Evolutionary conservation across 2,888 invertebrate genomes (phyloP), one percentile per base, ranked within the genome.

Genomic region (Allophyes oxyacanthae): DNA sequence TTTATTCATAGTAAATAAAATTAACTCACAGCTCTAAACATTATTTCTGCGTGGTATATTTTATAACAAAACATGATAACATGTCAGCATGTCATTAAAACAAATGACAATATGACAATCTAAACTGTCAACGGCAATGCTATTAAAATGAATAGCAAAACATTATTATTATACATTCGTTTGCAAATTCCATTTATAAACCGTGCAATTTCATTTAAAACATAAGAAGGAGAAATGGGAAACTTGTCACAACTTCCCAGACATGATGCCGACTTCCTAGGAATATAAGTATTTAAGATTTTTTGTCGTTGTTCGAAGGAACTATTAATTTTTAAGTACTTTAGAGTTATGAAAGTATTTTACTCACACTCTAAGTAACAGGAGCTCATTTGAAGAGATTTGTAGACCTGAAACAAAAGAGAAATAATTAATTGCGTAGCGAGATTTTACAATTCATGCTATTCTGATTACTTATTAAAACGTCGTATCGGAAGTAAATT

Each of bases 321-420:
- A 6, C 0, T 26, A 33, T 15, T 14, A 2, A 36, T 26, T 36
- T 30, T 36, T 30, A 6, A 13, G 42, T 42, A 38, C 1, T 5
- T 37, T 11, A 25, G 14, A 32, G 8, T 43, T 41, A 53, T 20
- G 25, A 43, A 36, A 36, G 8, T 36, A 45, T 46, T 41, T 25
- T 79, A 91, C 91, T 87, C 76, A 91, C 91, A 87, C 43, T 89
- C 88, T 52, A 88, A 67, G 60, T 86, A 78, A 57, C 79, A 80
- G 82, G 80, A 82, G 75, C 91, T 91, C 91, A 91, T 91, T 81
- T 83, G 77, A 64, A 60, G 57, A 59, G 41, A 55, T 78, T 74
- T 56, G 46, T 38, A 30, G 45, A 81, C 61, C 89, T 90, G 88
- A 56, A 89, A 89, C 75, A 83, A 81, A 67, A 57, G 54, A 68